Conservation (phyloP, 2,888 invertebrate genomes). For the Flexamia atlantica region DNA sequence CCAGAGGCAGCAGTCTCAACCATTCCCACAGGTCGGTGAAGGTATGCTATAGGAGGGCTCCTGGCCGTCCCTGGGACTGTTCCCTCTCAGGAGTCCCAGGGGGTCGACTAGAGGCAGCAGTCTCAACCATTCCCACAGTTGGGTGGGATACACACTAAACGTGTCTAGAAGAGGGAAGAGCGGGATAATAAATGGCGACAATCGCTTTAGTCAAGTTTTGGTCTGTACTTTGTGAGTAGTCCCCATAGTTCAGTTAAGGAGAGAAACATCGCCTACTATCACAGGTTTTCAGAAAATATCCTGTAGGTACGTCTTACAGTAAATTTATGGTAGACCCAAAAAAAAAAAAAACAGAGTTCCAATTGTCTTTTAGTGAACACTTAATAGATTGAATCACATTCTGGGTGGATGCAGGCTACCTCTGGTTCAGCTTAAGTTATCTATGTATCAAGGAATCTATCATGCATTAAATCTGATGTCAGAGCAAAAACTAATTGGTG, state of each 20-base stretch:
- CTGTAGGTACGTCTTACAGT: too few species aligned
- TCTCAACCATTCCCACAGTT: slow-evolving; percentile 74
- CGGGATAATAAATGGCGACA: slow-evolving; percentile 69
- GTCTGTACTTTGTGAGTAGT: slow-evolving; percentile 70
- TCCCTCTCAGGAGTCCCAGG: slow-evolving; percentile 72
- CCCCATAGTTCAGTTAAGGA: slow-evolving; percentile 73
- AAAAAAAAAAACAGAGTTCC: too few species aligned
- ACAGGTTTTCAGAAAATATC: too few species aligned
- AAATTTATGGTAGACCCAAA: too few species aligned
- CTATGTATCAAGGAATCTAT: too few species aligned
- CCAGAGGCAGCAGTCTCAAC: slow-evolving; percentile 73
- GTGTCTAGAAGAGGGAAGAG: slow-evolving; percentile 63
- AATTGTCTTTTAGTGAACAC: too few species aligned
- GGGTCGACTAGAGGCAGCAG: slow-evolving; percentile 73
- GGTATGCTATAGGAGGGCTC: too few species aligned
- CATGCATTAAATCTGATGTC: too few species aligned
- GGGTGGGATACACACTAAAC: not conserved
- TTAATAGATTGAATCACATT: too few species aligned
- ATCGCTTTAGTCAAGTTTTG: slow-evolving; percentile 68
- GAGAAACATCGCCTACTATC: slow-evolving; percentile 74
- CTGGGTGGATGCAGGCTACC: too few species aligned
- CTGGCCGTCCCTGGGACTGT: slow-evolving; percentile 64
- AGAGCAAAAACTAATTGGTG: too few species aligned
- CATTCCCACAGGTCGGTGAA: slow-evolving; percentile 73
- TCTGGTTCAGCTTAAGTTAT: too few species aligned